These are phyloP conservation scores for Remorina albescens DNA, from an alignment of 2,797 vertebrate genomes.

Conservation along the genomic window DNA sequence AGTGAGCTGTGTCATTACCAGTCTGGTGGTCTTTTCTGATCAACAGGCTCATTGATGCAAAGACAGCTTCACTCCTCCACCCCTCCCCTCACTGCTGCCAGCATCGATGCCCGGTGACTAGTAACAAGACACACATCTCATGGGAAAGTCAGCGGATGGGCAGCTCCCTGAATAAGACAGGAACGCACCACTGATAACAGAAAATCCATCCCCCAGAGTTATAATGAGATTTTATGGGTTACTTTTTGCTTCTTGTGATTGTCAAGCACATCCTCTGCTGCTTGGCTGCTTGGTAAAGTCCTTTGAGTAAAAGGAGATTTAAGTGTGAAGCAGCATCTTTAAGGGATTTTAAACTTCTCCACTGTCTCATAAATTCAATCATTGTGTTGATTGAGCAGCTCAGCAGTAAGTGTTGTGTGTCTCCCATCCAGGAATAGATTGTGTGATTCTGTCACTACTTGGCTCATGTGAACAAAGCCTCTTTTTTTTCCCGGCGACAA, in stretches of 20 bases:
- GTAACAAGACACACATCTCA: conserved; percentile 72
- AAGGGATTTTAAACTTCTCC: background rate
- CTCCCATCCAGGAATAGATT: conserved; percentile 47
- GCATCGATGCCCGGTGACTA: conserved; percentile 68
- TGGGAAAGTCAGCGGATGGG: conserved; percentile 60
- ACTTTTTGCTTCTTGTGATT: background rate
- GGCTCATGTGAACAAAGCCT: conserved; percentile 67
- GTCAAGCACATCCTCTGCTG: background rate
- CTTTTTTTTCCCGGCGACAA: conserved; percentile 63
- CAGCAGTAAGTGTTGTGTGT: conserved; percentile 24
- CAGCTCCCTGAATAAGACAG: conserved; percentile 26
- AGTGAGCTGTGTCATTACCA: conserved; percentile 76
- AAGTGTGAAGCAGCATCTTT: background rate
- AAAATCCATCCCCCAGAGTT: background rate
- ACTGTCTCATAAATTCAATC: background rate
- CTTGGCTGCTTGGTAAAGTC: background rate
- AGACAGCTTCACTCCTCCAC: conserved; percentile 37
- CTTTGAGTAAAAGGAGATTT: background rate
- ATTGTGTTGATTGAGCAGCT: conserved; percentile 16
- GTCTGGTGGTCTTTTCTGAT: conserved; percentile 76
- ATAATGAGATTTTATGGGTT: background rate
- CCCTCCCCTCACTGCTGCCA: conserved; percentile 38
- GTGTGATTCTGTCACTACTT: conserved; percentile 57
- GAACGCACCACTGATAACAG: background rate
- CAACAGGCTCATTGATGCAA: conserved; percentile 82